phyloP scores from a whole-genome alignment of 2,888 invertebrate genomes.

The Hyposoter didymator region DNA sequence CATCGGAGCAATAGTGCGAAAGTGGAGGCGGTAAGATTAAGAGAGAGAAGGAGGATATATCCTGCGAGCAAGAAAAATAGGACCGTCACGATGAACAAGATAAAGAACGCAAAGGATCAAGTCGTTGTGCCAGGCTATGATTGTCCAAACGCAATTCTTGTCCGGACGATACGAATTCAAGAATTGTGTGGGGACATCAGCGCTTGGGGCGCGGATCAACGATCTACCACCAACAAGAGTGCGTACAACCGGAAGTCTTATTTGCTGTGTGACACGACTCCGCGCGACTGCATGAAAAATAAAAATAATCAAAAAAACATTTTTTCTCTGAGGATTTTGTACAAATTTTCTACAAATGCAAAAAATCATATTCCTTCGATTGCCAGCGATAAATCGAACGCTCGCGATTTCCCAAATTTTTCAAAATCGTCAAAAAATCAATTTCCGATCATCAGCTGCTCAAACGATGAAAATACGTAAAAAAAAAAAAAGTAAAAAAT shows the following conservation, averaged over 20 bases:
- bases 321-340: too few relatives aligned
- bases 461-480: not conserved
- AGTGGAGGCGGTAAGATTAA: constrained; percentile 34
- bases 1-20: constrained; percentile 6
- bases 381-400: too few relatives aligned
- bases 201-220: constrained; percentile 82
- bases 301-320: not conserved
- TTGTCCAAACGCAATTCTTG: constrained; percentile 85
- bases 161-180: constrained; percentile 81
- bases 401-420: too few relatives aligned
- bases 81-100: constrained; percentile 10
- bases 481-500: not conserved
- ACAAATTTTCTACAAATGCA: too few relatives aligned
- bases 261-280: not conserved
- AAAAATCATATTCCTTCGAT: too few relatives aligned
- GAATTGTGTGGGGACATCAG: constrained; percentile 84
- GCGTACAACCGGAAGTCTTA: not conserved
- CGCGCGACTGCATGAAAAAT: not conserved
- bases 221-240: constrained; percentile 25
- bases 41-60: constrained; percentile 24
- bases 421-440: too few relatives aligned
- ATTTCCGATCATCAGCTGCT: too few relatives aligned
- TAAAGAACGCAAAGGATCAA: constrained; percentile 43
- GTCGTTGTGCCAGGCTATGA: constrained; percentile 83
- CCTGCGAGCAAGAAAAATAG: constrained; percentile 25